A percentile compares a stretch with the other conserved stretches of the same genome.
Evolutionary conservation across 2,113 vertebrate species (phyloP).

Genomic region (Polyodon spathula): DNA sequence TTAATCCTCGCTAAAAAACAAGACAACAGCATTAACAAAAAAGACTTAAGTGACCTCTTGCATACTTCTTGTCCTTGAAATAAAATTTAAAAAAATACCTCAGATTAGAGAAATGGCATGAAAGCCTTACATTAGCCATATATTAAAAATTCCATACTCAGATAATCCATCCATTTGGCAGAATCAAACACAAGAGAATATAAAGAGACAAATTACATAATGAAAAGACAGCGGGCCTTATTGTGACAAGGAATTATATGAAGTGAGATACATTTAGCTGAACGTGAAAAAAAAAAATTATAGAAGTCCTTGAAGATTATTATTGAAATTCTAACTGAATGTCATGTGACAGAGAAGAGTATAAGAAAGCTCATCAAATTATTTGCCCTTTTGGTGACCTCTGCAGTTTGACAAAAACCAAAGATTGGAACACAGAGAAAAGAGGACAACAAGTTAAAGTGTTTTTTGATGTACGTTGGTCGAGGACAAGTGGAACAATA

Average conservation of each 20-base stretch:
- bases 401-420: not conserved
- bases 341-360: slow-evolving; percentile 7
- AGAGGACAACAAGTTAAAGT: slow-evolving; percentile 2
- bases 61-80: slow-evolving; percentile 50
- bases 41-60: slow-evolving; percentile 45
- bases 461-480: not conserved
- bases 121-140: slow-evolving; percentile 62
- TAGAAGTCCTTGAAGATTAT: slow-evolving; percentile 49
- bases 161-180: slow-evolving; percentile 64
- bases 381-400: slow-evolving; percentile 14
- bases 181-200: slow-evolving; percentile 62
- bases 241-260: slow-evolving; percentile 54
- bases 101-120: slow-evolving; percentile 61
- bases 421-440: not conserved
- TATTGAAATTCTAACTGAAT: slow-evolving; percentile 50
- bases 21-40: not conserved
- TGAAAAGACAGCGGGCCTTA: slow-evolving; percentile 45
- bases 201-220: slow-evolving; percentile 51
- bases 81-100: slow-evolving; percentile 60
- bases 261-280: slow-evolving; percentile 51
- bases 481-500: not conserved
- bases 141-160: slow-evolving; percentile 54
- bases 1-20: no score
- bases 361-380: slow-evolving; percentile 8
- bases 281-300: slow-evolving; percentile 34